Evolutionary conservation across 2,113 vertebrate species (phyloP), one percentile per base, ranked within the genome.

Genomic region (Elaphurus davidianus): DNA sequence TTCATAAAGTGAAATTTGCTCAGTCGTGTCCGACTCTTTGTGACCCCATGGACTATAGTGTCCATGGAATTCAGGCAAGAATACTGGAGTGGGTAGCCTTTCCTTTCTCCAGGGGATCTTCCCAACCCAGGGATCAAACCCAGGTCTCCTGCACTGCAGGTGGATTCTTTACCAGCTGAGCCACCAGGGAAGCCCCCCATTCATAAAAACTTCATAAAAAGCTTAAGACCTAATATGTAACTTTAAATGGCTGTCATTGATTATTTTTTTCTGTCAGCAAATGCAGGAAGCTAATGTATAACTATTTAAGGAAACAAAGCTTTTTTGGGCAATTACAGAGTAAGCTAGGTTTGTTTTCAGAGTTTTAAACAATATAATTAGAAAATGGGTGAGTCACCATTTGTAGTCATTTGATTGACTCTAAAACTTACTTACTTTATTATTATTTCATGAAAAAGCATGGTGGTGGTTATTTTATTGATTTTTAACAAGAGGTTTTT

Each of bases 231-330:
- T 94, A 28, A 33, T 81, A n/a, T 86, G n/a, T 55, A 86, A 96
- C 30, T 76, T 84, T 76, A 97, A 47, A 28, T 93, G 23, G 23
- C 55, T 74, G 13, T 79, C 50, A 87, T 30, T 97, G 64, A 79
- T 74, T 95, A 21, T 91, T 94, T 91, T 94, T 74, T n/a, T 91
- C 5, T 94, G 25, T 97, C 28, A 86, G 54, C 67, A 94, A 95
- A 43, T 84, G 43, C 5, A 90, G 62, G 82, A 83, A 93, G 57
- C 57, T 81, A 81, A 71, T 57, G 91, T 92, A 60, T 45, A 92
- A 30, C 40, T 89, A 16, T 88, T 95, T 97, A 94, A 96, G 87
- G 47, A 94, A 92, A 82, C 78, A 94, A 55, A 86, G 43, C 6
- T 54, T 95, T 97, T 96, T 84, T 21, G 89, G 71, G 40, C 28